Conservation (phyloP, 2,797 vertebrate species). For the Artibeus lituratus region DNA sequence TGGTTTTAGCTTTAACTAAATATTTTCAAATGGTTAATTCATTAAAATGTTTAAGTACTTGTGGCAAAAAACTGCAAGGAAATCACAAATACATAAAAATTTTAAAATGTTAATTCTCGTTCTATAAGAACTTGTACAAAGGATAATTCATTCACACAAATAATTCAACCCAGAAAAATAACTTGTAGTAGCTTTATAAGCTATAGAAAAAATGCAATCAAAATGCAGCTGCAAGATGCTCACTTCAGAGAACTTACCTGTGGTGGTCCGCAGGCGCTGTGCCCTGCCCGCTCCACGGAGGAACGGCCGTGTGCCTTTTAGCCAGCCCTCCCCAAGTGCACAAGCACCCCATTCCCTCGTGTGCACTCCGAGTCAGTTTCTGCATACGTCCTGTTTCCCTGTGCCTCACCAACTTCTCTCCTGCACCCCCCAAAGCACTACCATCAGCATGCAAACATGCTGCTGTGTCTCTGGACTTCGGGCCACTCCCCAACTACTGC, state of each 20-base stretch:
- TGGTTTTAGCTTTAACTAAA: not conserved
- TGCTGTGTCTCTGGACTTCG: not conserved
- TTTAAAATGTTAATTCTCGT: slow-evolving; percentile 19
- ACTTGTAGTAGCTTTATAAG: not conserved
- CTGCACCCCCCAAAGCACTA: not conserved
- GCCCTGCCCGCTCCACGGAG: not conserved
- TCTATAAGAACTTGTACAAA: not conserved
- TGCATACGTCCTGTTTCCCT: not conserved
- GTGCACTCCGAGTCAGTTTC: not conserved
- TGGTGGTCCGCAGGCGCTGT: not conserved
- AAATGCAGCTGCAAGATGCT: not conserved
- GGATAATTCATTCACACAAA: slow-evolving; percentile 31
- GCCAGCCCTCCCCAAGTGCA: not conserved
- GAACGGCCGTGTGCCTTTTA: not conserved
- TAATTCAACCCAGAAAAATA: slow-evolving; percentile 34
- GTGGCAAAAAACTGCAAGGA: not conserved
- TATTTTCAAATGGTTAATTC: not conserved
- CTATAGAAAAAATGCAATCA: not conserved
- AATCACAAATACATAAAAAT: slow-evolving; percentile 31
- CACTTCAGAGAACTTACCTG: not conserved
- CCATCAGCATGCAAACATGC: not conserved
- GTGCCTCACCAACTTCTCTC: not conserved
- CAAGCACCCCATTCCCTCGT: not conserved
- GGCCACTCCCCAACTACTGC: not conserved
- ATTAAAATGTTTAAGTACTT: not conserved